Evolutionary conservation across 2,113 vertebrate species (phyloP).

Genomic region (Muntiacus muntjak): DNA sequence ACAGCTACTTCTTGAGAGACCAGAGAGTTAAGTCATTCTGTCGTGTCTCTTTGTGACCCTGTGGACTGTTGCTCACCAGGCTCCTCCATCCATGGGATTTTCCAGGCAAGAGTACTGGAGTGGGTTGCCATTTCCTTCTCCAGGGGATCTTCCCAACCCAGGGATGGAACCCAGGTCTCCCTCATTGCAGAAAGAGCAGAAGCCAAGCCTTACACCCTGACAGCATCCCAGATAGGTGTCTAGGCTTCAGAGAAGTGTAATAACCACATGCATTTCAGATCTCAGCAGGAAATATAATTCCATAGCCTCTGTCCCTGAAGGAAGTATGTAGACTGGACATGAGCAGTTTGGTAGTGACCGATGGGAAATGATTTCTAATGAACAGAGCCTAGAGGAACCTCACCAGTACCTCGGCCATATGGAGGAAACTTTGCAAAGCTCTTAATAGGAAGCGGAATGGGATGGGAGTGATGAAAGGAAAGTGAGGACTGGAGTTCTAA

Average conservation of each 20-base stretch:
- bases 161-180: not conserved
- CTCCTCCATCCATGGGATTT: not conserved
- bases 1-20: not conserved
- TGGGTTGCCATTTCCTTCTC: not conserved
- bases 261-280: not conserved
- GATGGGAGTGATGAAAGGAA: not conserved
- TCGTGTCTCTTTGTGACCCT: not conserved
- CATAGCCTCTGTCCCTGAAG: not conserved
- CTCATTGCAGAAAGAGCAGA: not conserved
- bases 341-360: not conserved
- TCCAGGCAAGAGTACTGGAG: not conserved
- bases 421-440: not conserved
- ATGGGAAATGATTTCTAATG: not conserved
- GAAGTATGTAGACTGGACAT: too few species aligned
- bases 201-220: not conserved
- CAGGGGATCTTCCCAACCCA: not conserved
- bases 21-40: not conserved
- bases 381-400: not conserved
- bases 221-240: not conserved
- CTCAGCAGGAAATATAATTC: not conserved
- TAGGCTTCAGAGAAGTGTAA: not conserved
- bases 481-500: not conserved
- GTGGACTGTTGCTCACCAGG: not conserved
- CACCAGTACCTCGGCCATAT: too few species aligned
- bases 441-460: not conserved